Evolutionary conservation across 2,888 invertebrate genomes (phyloP), one percentile per base, ranked within the genome.

Genomic region (Callinectes sapidus): DNA sequence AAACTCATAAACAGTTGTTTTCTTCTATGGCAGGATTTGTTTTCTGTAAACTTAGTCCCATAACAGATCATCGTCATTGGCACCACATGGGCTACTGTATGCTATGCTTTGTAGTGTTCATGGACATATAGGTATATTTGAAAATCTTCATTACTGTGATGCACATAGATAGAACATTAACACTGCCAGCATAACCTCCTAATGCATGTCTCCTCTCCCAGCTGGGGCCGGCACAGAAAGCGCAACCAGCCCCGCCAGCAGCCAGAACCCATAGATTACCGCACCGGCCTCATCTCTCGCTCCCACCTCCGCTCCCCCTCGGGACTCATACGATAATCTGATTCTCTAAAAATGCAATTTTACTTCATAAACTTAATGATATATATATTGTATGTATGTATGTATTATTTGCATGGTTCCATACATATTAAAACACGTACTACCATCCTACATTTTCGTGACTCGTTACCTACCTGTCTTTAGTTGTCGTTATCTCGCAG

Each of bases 241-340:
- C 89, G 94, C 3, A 93, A 92, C 87, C 93, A 93, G 55, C 90
- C 93, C 1, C 88, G 93, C 1, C 92, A 94, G 28, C 86, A 86
- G 14, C 89, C 91, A 23, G 94, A 94, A 35, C 94, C 94, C 1
- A 97, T 97, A 95, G 98, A 98, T 96, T 98, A 97, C 96, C 97
- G 98, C 95, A 98, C 98, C 87, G 98, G 98, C 94, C 98, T 98
- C 96, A 98, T 98, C 88, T 94, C 94, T 96, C 97, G 98, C 95
- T 98, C 98, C 95, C 98, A 98, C 96, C 97, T 98, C 95, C 97
- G 98, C 95, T 98, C 98, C 95, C 98, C 98, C 90, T 98, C 98
- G 95, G 98, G 98, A 95, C 97, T 98, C 96, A 98, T 98, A 96
- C 97, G 98, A 97, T 98, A 91, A 94, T 90, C 87, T n/a, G 54